These are phyloP conservation scores for Reticulitermes lucifugus DNA, from an alignment of 2,888 invertebrate species.

Conservation along the genomic window DNA sequence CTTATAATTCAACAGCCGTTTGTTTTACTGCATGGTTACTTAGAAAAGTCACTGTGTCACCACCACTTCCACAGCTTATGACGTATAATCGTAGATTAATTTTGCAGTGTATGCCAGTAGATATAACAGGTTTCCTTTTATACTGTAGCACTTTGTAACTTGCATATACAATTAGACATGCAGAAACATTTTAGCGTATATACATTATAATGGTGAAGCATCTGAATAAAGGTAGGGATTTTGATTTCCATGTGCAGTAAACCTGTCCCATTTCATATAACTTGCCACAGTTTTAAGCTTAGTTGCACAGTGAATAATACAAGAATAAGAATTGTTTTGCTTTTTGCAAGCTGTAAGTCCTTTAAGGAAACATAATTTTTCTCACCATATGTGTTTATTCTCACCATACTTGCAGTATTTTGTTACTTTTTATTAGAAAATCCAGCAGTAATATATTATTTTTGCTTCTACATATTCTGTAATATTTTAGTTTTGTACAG, in stretches of 20 bases:
- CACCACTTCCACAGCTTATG: constrained; percentile 50
- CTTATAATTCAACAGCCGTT: neutral
- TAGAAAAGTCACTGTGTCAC: constrained; percentile 47
- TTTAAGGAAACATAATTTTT: neutral
- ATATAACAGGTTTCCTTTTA: neutral
- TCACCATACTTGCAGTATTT: neutral
- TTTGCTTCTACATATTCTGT: too few species aligned
- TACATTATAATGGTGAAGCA: neutral
- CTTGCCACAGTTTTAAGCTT: neutral
- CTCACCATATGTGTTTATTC: neutral
- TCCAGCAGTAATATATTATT: too few species aligned
- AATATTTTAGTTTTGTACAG: too few species aligned
- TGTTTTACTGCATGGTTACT: constrained; percentile 48
- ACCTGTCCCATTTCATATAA: neutral
- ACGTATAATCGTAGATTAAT: neutral
- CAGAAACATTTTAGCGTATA: neutral
- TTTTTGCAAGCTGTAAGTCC: too few species aligned
- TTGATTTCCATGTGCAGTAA: neutral
- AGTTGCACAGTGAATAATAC: neutral
- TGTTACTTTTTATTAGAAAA: too few species aligned
- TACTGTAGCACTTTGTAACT: neutral
- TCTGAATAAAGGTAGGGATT: neutral
- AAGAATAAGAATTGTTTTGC: neutral
- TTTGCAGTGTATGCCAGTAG: constrained; percentile 3
- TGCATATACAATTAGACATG: neutral